These are phyloP conservation scores for Rhaphigaster nebulosa DNA, from an alignment of 2,888 invertebrate species.

Conservation along the genomic window DNA sequence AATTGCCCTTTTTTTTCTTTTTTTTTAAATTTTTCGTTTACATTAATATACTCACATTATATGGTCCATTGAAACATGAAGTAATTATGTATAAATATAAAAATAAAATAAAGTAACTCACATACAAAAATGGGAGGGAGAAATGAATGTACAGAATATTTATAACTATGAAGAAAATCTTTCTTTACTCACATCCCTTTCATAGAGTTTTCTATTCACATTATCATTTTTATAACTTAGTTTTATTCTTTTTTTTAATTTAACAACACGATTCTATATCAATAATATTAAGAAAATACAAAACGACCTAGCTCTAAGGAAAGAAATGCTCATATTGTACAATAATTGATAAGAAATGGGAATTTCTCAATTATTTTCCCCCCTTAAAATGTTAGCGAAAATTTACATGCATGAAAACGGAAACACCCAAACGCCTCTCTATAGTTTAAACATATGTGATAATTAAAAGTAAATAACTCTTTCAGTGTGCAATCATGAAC, in stretches of 20 bases:
- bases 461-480: conserved; percentile 42
- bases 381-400: conserved; percentile 26
- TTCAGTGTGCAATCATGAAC: conserved; percentile 6
- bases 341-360: conserved; percentile 37
- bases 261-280: conserved; percentile 36
- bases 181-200: conserved; percentile 53
- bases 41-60: conserved; percentile 57
- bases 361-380: conserved; percentile 6
- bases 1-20: conserved; percentile 52
- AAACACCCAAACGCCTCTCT: conserved; percentile 24
- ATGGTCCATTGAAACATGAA: conserved; percentile 60
- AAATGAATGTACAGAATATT: conserved; percentile 59
- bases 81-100: conserved; percentile 60
- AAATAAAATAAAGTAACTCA: conserved; percentile 59
- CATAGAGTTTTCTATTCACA: conserved; percentile 33
- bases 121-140: conserved; percentile 52
- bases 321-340: conserved; percentile 45
- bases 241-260: conserved; percentile 9
- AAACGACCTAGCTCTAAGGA: conserved; percentile 39
- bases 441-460: conserved; percentile 22
- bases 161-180: conserved; percentile 44
- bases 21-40: conserved; percentile 51
- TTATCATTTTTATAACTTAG: background rate
- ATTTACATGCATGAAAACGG: conserved; percentile 48
- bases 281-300: conserved; percentile 45